phyloP scores from a whole-genome alignment of 1,140 invertebrate species.

The Oreohelix idahoensis region DNA sequence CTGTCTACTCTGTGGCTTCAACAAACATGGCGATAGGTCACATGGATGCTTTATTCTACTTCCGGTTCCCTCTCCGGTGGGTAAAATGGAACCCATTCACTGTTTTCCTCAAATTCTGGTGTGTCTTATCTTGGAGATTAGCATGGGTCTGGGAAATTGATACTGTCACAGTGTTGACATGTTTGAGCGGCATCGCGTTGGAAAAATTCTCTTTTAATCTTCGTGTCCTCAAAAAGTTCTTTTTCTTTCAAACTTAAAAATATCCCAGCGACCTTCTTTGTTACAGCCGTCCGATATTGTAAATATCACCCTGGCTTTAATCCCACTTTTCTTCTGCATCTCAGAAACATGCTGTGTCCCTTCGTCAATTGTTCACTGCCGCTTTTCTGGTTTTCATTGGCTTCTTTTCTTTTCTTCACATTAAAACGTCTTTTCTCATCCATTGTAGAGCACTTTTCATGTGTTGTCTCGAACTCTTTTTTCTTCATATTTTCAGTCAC shows the following conservation, averaged over 20 bases:
- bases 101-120: neutral
- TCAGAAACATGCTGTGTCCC: neutral
- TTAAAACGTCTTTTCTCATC: neutral
- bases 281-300: neutral
- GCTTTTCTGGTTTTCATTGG: neutral
- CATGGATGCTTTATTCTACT: neutral
- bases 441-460: neutral
- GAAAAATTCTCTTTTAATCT: neutral
- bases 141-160: neutral
- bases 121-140: slow-evolving; percentile 15
- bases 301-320: neutral
- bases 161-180: neutral
- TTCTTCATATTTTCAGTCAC: too few species aligned
- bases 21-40: slow-evolving; percentile 1
- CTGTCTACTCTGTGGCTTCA: neutral
- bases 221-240: neutral
- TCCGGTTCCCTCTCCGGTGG: neutral
- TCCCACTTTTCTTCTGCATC: neutral
- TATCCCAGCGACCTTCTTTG: neutral
- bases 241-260: neutral
- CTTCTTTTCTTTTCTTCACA: neutral
- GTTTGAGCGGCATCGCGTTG: neutral
- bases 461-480: neutral
- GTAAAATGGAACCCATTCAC: neutral
- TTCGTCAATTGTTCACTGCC: neutral